Conservation (phyloP, 2,113 vertebrate species). For the Corythoichthys intestinalis region DNA sequence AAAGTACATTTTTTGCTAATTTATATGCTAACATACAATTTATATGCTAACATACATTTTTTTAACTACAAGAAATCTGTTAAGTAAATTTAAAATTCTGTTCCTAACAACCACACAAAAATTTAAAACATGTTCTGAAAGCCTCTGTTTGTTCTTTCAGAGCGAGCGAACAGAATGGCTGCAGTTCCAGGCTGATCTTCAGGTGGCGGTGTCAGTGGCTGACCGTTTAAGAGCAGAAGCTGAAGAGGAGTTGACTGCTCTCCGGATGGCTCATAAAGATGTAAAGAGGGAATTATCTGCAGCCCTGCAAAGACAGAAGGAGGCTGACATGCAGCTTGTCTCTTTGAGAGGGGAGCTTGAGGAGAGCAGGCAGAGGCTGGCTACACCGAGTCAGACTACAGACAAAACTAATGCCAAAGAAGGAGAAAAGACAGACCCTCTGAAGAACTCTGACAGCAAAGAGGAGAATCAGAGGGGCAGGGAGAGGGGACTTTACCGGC, state of each 20-base stretch:
- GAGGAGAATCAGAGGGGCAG: slow-evolving; percentile 35
- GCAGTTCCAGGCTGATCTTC: slow-evolving; percentile 79
- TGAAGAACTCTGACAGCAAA: slow-evolving; percentile 16
- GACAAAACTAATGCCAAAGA: slow-evolving; percentile 17
- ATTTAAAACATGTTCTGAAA: neutral
- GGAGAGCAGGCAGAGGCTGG: slow-evolving; percentile 56
- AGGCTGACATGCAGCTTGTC: slow-evolving; percentile 58
- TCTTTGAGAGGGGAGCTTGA: slow-evolving; percentile 57
- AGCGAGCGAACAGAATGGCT: slow-evolving; percentile 72
- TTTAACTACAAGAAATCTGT: neutral
- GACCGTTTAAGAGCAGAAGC: slow-evolving; percentile 74
- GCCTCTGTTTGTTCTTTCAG: slow-evolving; percentile 40
- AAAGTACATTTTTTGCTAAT: no score
- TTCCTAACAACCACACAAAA: neutral
- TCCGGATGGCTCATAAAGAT: slow-evolving; percentile 55
- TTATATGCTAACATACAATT: no score
- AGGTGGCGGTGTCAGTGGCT: slow-evolving; percentile 77
- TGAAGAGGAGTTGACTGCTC: slow-evolving; percentile 64
- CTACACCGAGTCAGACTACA: slow-evolving; percentile 16
- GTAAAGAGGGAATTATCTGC: slow-evolving; percentile 57
- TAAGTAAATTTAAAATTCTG: neutral
- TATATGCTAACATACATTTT: no score
- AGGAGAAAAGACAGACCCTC: slow-evolving; percentile 29
- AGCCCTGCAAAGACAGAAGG: slow-evolving; percentile 55
- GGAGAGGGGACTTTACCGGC: slow-evolving; percentile 28